These are phyloP conservation scores for Odontomachus brunneus DNA, from an alignment of 1,140 invertebrate genomes.

Conservation along the genomic window DNA sequence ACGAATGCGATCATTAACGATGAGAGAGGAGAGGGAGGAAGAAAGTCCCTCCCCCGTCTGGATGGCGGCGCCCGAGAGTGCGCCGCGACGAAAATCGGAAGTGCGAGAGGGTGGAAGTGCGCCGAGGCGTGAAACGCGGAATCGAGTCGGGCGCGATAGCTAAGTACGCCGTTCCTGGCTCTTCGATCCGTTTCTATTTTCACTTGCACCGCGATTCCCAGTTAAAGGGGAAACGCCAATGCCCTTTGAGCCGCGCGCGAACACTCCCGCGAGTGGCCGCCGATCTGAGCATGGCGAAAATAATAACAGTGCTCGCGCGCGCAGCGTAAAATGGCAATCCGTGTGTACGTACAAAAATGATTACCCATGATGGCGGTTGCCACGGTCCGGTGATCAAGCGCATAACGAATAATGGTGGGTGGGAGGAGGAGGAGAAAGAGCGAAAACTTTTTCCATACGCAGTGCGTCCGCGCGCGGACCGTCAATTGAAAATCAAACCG, in stretches of 20 bases:
- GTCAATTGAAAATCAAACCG: constrained; percentile 53
- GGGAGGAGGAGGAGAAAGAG: too few relatives aligned
- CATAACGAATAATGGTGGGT: constrained; percentile 34
- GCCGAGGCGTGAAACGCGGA: constrained; percentile 18
- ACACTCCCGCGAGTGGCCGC: too few relatives aligned
- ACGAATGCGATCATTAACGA: constrained; percentile 62
- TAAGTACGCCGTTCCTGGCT: constrained; percentile 45
- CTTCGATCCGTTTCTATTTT: constrained; percentile 60
- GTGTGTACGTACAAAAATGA: constrained; percentile 35
- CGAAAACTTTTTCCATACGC: constrained; percentile 8
- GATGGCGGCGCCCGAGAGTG: neutral
- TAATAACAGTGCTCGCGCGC: constrained; percentile 13
- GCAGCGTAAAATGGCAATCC: too few relatives aligned
- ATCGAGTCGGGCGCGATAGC: constrained; percentile 38
- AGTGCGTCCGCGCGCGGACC: neutral
- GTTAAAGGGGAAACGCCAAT: constrained; percentile 56
- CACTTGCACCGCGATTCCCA: neutral
- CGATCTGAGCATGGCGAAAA: constrained; percentile 20
- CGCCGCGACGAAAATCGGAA: constrained; percentile 29
- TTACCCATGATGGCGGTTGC: neutral
- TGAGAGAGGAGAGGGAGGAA: constrained; percentile 29
- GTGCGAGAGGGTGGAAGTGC: neutral
- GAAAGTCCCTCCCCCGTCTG: constrained; percentile 41
- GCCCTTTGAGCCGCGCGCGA: too few relatives aligned
- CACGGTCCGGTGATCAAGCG: neutral